A percentile compares a stretch with the other conserved stretches of the same genome.
These are phyloP conservation scores for Pardosa pseudoannulata DNA, from an alignment of 2,888 invertebrate species.

Conservation along the genomic window DNA sequence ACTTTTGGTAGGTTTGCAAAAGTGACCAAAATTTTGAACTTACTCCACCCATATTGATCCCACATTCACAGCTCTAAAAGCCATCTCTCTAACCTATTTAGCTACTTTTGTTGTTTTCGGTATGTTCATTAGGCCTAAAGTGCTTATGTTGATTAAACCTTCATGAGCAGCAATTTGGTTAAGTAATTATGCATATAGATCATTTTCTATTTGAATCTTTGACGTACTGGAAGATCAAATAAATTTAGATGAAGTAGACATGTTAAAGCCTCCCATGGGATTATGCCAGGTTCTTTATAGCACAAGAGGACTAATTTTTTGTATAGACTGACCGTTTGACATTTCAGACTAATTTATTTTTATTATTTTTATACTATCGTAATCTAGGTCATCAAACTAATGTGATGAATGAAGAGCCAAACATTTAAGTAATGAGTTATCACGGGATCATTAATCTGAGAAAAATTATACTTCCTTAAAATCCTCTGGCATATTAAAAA, in stretches of 20 bases:
- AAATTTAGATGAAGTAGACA: conserved; percentile 43
- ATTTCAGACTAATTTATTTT: conserved; percentile 12
- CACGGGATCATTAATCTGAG: no score
- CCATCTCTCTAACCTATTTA: conserved; percentile 40
- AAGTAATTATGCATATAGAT: conserved; percentile 50
- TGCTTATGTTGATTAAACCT: conserved; percentile 48
- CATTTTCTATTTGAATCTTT: background rate
- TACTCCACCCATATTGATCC: conserved; percentile 65
- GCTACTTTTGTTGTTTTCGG: conserved; percentile 6
- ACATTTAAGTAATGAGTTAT: no score
- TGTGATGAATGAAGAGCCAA: no score
- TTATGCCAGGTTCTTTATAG: conserved; percentile 11
- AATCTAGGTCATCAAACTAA: no score
- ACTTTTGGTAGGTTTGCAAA: background rate
- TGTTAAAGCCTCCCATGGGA: conserved; percentile 16
- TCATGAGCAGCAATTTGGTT: conserved; percentile 22
- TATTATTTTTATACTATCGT: background rate
- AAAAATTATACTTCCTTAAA: no score
- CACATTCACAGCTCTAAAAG: conserved; percentile 16
- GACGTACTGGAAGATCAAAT: conserved; percentile 8
- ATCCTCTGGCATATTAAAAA: no score
- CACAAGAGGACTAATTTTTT: conserved; percentile 11
- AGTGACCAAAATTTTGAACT: conserved; percentile 23
- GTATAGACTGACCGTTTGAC: conserved; percentile 35
- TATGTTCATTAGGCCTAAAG: background rate